phyloP scores from a whole-genome alignment of 2,888 invertebrate species.

The Atrina japonica region DNA sequence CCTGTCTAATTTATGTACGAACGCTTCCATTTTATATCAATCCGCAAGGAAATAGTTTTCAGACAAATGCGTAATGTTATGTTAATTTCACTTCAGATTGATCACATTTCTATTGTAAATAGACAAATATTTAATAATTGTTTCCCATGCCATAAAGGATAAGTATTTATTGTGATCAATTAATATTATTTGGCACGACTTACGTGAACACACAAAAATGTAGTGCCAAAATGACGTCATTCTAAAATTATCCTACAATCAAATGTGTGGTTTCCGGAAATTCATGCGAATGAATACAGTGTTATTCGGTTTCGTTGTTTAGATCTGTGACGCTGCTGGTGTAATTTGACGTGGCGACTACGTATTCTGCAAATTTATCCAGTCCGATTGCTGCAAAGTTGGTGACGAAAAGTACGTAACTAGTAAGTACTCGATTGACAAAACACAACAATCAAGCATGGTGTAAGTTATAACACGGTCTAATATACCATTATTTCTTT shows the following conservation, averaged over 20 bases:
- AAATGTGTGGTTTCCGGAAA: conserved; percentile 32
- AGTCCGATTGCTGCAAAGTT: conserved; percentile 95
- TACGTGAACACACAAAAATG: background rate
- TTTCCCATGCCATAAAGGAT: too few relatives aligned
- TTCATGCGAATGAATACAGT: conserved; percentile 60
- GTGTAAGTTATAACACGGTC: too few relatives aligned
- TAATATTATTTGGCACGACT: too few relatives aligned
- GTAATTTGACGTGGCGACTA: conserved; percentile 83
- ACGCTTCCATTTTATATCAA: too few relatives aligned
- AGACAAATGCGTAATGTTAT: too few relatives aligned
- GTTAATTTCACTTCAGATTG: too few relatives aligned
- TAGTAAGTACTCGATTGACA: conserved; percentile 80
- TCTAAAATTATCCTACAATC: conserved; percentile 50
- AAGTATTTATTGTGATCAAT: too few relatives aligned
- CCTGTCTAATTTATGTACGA: too few relatives aligned
- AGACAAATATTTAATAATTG: too few relatives aligned
- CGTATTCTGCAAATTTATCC: conserved; percentile 94
- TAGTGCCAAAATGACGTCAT: conserved; percentile 61
- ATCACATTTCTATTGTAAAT: too few relatives aligned
- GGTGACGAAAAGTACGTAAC: conserved; percentile 98
- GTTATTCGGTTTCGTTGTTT: conserved; percentile 70
- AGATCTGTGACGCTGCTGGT: conserved; percentile 76
- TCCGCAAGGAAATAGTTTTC: too few relatives aligned
- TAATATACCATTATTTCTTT: too few relatives aligned
- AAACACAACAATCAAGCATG: conserved; percentile 73